Conservation (phyloP, 2,113 vertebrate genomes). For the Paracanthobrama guichenoti region DNA sequence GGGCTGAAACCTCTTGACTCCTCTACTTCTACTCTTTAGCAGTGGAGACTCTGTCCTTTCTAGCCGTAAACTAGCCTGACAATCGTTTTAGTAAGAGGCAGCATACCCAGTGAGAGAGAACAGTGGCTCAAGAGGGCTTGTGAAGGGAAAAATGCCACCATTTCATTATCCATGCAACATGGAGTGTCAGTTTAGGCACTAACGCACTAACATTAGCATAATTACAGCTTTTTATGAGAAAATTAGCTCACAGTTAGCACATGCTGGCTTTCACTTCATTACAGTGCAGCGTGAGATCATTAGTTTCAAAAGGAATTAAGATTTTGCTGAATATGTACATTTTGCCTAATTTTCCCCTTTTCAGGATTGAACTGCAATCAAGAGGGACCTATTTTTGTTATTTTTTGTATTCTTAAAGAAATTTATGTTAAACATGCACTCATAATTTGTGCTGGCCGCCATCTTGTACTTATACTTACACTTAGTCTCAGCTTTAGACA, state of each 20-base stretch:
- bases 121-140: slow-evolving; percentile 10
- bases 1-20: slow-evolving; percentile 22
- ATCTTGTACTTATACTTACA: not conserved
- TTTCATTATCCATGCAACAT: slow-evolving; percentile 8
- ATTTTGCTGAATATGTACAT: not conserved
- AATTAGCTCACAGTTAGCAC: slow-evolving; percentile 28
- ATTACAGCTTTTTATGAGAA: slow-evolving; percentile 33
- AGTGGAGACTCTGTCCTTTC: not conserved
- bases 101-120: not conserved
- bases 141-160: not conserved
- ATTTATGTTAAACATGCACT: not conserved
- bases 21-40: slow-evolving; percentile 6
- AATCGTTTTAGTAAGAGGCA: not conserved
- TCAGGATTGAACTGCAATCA: not conserved
- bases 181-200: slow-evolving; percentile 23
- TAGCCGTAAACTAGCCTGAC: not conserved
- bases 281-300: not conserved
- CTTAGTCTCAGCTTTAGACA: too few relatives aligned
- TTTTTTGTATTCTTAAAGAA: not conserved
- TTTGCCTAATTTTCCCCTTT: not conserved
- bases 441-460: not conserved
- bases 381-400: not conserved
- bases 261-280: slow-evolving; percentile 22
- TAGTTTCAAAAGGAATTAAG: slow-evolving; percentile 7
- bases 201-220: slow-evolving; percentile 24